phyloP scores from a whole-genome alignment of 2,888 invertebrate genomes.

The Leucania comma region DNA sequence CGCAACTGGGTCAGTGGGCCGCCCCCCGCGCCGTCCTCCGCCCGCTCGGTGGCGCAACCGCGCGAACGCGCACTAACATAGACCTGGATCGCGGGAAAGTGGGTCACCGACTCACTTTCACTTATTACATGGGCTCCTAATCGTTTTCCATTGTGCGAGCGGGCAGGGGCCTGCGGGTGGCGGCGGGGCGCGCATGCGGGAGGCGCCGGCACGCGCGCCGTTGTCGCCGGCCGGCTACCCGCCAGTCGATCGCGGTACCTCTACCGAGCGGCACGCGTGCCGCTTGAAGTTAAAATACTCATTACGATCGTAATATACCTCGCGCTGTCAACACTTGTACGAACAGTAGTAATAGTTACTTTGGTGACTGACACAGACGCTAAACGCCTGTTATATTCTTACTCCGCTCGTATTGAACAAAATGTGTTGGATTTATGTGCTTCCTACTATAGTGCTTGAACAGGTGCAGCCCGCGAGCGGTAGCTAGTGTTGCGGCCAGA shows the following conservation, averaged over 20 bases:
- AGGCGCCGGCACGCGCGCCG: conserved; percentile 89
- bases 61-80: conserved; percentile 94
- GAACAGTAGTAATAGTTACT: conserved; percentile 70
- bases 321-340: conserved; percentile 80
- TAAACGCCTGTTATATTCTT: conserved; percentile 70
- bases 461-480: conserved; percentile 89
- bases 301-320: conserved; percentile 86
- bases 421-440: conserved; percentile 89
- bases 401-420: conserved; percentile 77
- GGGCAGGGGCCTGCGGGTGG: conserved; percentile 88
- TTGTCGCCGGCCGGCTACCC: conserved; percentile 88
- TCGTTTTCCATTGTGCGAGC: conserved; percentile 93
- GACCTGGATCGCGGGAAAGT: conserved; percentile 98
- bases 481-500: conserved; percentile 89
- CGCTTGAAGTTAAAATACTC: conserved; percentile 73
- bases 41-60: conserved; percentile 89
- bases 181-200: conserved; percentile 89
- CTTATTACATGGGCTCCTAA: conserved; percentile 95
- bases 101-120: conserved; percentile 97
- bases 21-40: conserved; percentile 90
- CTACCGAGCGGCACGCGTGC: conserved; percentile 82
- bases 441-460: conserved; percentile 86
- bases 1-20: conserved; percentile 97
- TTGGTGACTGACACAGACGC: conserved; percentile 74
- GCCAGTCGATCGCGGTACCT: conserved; percentile 89